Conservation (phyloP, 2,113 vertebrate genomes). For the Scalopus aquaticus region DNA sequence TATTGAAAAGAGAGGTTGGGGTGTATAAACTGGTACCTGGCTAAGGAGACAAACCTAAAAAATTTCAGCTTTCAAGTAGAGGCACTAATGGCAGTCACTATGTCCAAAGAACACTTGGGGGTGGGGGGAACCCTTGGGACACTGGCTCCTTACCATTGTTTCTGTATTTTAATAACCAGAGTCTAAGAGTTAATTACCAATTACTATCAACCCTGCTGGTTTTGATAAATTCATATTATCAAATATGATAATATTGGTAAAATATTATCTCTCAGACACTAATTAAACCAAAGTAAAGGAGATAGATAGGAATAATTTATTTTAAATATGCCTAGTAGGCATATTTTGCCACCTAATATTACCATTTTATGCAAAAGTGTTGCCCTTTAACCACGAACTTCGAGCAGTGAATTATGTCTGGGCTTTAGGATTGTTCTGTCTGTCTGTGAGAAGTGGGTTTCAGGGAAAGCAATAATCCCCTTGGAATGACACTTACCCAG, state of each 20-base stretch:
- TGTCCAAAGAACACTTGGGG: background rate
- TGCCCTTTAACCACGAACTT: background rate
- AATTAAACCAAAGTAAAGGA: conserved; percentile 17
- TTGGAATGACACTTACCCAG: background rate
- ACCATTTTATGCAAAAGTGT: background rate
- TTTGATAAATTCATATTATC: background rate
- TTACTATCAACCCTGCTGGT: background rate
- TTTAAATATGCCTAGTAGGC: background rate
- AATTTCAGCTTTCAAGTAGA: background rate
- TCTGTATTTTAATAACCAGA: background rate
- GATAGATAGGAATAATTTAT: background rate
- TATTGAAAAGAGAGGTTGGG: background rate
- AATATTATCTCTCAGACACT: background rate
- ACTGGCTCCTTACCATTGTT: background rate
- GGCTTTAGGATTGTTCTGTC: background rate
- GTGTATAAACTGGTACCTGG: background rate
- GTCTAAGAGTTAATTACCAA: background rate
- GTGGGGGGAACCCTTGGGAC: too few relatives aligned
- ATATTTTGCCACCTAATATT: background rate
- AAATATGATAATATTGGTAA: too few relatives aligned
- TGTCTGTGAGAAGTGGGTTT: background rate
- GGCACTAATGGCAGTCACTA: background rate
- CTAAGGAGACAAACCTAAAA: background rate
- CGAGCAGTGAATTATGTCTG: background rate
- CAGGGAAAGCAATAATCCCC: background rate